Percentiles rank a stretch among this genome's conserved stretches.
These are phyloP conservation scores for Tolmerus cingulatus DNA, from an alignment of 2,888 invertebrate species.

Conservation along the genomic window DNA sequence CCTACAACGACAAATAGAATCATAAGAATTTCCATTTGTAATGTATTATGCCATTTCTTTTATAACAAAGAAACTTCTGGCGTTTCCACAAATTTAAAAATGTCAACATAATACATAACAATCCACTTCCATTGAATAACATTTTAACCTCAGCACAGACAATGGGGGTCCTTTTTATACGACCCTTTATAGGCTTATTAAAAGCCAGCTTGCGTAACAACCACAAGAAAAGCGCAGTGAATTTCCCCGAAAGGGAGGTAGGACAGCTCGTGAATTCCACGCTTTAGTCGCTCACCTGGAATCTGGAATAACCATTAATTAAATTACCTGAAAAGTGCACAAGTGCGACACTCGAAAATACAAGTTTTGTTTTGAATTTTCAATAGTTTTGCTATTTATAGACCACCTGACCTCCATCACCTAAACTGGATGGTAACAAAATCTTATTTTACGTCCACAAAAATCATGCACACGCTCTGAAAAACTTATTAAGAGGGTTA, in stretches of 20 bases:
- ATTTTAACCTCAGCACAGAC: not conserved
- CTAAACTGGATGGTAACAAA: not conserved
- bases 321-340: not conserved
- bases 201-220: not conserved
- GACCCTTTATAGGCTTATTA: not conserved
- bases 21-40: not conserved
- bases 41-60: not conserved
- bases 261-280: not conserved
- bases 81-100: not conserved
- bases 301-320: not conserved
- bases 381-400: not conserved
- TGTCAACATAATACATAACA: not conserved
- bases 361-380: not conserved
- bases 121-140: not conserved
- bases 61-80: not conserved
- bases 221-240: not conserved
- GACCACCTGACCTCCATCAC: not conserved
- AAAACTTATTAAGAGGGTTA: not conserved
- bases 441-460: not conserved
- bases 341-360: not conserved
- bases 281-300: not conserved
- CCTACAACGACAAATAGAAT: not conserved
- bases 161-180: not conserved
- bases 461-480: not conserved
- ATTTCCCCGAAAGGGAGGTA: not conserved